A percentile compares a stretch with the other conserved stretches of the same genome.
Evolutionary conservation across 2,888 invertebrate genomes (phyloP).

Genomic region (Hemistola chrysoprasaria): DNA sequence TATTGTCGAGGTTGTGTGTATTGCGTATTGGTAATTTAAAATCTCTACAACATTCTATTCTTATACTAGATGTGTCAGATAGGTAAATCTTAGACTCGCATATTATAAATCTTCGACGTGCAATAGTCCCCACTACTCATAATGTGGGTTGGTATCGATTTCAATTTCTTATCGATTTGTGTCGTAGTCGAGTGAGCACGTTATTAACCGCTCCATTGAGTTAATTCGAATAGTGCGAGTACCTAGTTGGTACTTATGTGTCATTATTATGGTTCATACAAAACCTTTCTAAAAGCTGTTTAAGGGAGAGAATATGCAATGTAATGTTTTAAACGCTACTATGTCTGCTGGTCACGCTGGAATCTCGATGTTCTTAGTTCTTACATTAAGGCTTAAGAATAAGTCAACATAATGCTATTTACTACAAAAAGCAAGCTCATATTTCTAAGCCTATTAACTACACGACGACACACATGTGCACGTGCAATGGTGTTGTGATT

Average conservation of each 20-base stretch:
- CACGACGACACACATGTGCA: constrained; percentile 22
- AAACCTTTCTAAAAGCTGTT: too few relatives aligned
- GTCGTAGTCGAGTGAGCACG: constrained; percentile 27
- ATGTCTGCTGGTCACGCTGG: constrained; percentile 26
- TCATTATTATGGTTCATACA: too few relatives aligned
- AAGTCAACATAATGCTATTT: constrained; percentile 26
- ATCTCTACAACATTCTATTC: too few relatives aligned
- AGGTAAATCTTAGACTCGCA: too few relatives aligned
- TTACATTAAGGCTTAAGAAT: constrained; percentile 15
- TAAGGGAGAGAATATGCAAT: too few relatives aligned
- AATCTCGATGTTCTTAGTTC: constrained; percentile 4
- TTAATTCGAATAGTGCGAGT: background rate
- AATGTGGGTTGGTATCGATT: constrained; percentile 33
- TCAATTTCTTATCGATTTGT: constrained; percentile 30
- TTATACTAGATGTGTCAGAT: too few relatives aligned
- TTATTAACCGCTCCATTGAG: constrained; percentile 38
- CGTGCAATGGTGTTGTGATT: constrained; percentile 26
- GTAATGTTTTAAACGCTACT: too few relatives aligned
- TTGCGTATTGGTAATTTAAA: too few relatives aligned
- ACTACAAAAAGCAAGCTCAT: constrained; percentile 15
- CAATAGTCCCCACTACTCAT: too few relatives aligned
- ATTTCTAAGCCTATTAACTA: constrained; percentile 23
- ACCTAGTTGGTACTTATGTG: too few relatives aligned
- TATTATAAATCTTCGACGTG: too few relatives aligned
- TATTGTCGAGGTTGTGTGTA: too few relatives aligned